Conservation (phyloP, 1,140 invertebrate species). For the Platyscapa corneri region DNA sequence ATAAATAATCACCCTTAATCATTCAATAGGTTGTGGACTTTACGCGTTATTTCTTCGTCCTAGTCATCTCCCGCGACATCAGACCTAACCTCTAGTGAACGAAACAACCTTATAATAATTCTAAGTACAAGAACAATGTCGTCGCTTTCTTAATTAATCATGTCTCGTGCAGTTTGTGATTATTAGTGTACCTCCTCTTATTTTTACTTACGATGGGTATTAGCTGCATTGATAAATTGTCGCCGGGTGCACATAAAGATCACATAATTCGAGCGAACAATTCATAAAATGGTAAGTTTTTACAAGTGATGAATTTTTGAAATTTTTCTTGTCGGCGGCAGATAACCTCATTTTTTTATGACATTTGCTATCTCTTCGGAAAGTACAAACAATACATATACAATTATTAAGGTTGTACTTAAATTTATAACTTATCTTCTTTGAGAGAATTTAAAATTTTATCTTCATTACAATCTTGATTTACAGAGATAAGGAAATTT, state of each 20-base stretch:
- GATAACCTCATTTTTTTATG: constrained; percentile 1
- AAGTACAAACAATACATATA: not conserved
- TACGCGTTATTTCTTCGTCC: not conserved
- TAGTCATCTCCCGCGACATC: not conserved
- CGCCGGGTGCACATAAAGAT: constrained; percentile 42
- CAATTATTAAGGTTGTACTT: not conserved
- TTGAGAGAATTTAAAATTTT: constrained; percentile 17
- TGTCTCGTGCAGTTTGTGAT: constrained; percentile 12
- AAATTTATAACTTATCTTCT: not conserved
- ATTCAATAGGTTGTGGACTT: not conserved
- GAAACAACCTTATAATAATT: constrained; percentile 4
- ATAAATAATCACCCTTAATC: not conserved
- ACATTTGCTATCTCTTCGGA: not conserved
- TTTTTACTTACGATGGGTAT: constrained; percentile 38
- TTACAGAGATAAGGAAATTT: constrained; percentile 9
- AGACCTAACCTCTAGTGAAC: constrained; percentile 17
- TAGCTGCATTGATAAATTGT: constrained; percentile 24
- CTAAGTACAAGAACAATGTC: not conserved
- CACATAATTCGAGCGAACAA: constrained; percentile 14
- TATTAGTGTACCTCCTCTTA: not conserved
- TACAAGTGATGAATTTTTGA: not conserved
- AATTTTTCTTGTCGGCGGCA: not conserved
- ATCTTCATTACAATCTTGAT: not conserved
- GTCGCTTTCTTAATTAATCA: constrained; percentile 2
- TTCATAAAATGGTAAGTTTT: constrained; percentile 52